A percentile compares a stretch with the other conserved stretches of the same genome.
Conservation (phyloP, 2,113 vertebrate species). For the Sturnus vulgaris region DNA sequence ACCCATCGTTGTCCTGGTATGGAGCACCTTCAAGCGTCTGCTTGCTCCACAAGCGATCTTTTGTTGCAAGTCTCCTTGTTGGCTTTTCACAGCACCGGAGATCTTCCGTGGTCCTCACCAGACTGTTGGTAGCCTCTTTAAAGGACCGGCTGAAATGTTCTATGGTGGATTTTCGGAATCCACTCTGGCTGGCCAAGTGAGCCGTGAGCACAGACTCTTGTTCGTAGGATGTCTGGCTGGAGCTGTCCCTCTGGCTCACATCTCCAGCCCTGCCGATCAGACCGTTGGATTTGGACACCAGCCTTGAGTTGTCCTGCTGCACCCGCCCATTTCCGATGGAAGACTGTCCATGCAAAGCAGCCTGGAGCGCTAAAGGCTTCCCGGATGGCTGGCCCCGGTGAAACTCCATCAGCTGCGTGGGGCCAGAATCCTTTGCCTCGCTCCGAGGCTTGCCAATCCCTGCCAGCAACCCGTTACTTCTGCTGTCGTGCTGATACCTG, state of each 20-base stretch:
- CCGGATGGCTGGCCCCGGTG: slow-evolving; percentile 73
- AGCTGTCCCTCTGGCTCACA: slow-evolving; percentile 80
- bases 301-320: slow-evolving; percentile 69
- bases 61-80: slow-evolving; percentile 70
- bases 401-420: slow-evolving; percentile 49
- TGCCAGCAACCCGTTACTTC: slow-evolving; percentile 78
- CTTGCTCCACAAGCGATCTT: slow-evolving; percentile 85
- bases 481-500: slow-evolving; percentile 75
- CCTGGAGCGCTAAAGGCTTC: slow-evolving; percentile 84
- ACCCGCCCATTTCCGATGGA: slow-evolving; percentile 82
- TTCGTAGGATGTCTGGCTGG: slow-evolving; percentile 77
- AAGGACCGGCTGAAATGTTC: slow-evolving; percentile 90
- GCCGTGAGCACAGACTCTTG: slow-evolving; percentile 67
- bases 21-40: slow-evolving; percentile 71
- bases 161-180: slow-evolving; percentile 82
- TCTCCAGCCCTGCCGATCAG: slow-evolving; percentile 74
- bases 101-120: slow-evolving; percentile 86
- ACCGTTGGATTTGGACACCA: slow-evolving; percentile 78
- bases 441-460: slow-evolving; percentile 57
- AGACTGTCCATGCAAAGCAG: slow-evolving; percentile 83
- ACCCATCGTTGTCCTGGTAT: slow-evolving; percentile 91
- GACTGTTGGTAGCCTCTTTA: slow-evolving; percentile 88
- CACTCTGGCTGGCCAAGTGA: slow-evolving; percentile 74
- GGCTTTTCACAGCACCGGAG: slow-evolving; percentile 83
- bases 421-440: slow-evolving; percentile 57